Percentiles rank a stretch among this genome's conserved stretches.
Conservation (phyloP, 2,113 vertebrate species). For the Apodemus sylvaticus region DNA sequence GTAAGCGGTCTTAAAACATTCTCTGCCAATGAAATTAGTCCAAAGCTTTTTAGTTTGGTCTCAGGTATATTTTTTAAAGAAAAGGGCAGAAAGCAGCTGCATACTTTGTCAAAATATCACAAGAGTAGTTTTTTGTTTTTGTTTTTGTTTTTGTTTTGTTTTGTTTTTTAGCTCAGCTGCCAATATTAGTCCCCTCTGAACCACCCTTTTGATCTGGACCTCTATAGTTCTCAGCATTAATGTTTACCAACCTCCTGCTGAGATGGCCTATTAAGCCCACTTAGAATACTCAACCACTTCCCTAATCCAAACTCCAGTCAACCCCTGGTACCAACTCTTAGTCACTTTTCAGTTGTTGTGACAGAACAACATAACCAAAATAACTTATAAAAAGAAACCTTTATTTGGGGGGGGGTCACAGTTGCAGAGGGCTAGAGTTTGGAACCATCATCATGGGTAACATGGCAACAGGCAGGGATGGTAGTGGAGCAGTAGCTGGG, state of each 20-base stretch:
- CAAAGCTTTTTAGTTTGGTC: neutral
- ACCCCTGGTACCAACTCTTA: neutral
- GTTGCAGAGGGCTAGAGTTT: neutral
- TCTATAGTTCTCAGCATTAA: neutral
- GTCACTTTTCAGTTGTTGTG: neutral
- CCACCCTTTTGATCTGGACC: neutral
- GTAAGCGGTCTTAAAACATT: neutral
- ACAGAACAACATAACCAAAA: neutral
- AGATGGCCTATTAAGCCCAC: neutral
- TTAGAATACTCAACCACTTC: neutral
- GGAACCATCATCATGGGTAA: too few relatives aligned
- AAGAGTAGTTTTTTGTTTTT: neutral
- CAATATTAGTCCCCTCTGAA: neutral
- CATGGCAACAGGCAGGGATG: too few relatives aligned
- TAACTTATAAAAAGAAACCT: neutral
- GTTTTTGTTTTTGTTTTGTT: too few relatives aligned
- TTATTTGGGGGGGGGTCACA: neutral
- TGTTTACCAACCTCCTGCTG: neutral
- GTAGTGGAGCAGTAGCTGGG: neutral
- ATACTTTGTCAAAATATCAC: neutral
- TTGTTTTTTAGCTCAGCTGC: neutral
- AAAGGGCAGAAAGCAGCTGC: neutral
- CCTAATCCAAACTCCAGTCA: neutral
- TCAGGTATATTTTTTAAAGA: neutral
- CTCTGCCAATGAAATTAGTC: neutral